Percentiles rank a stretch among this genome's conserved stretches.
Evolutionary conservation across 2,113 vertebrate species (phyloP).

Genomic region (Athene cunicularia): DNA sequence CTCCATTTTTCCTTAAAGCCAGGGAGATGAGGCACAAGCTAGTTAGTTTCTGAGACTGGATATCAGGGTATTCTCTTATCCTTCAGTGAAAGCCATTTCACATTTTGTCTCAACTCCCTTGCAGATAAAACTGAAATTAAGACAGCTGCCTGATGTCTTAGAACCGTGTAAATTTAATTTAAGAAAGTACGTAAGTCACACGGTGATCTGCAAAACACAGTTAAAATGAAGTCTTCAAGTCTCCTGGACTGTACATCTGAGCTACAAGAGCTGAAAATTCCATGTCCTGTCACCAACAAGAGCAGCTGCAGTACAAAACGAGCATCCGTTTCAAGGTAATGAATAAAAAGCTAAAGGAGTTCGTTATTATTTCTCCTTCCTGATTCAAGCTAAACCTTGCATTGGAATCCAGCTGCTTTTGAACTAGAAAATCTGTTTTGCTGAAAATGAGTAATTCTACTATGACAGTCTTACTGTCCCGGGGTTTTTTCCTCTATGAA

Average conservation of each 20-base stretch:
- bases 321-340: background rate
- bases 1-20: background rate
- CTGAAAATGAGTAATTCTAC: background rate
- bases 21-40: background rate
- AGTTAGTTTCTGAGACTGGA: background rate
- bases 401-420: background rate
- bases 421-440: background rate
- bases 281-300: background rate
- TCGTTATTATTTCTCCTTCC: background rate
- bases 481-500: background rate
- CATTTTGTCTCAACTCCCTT: background rate
- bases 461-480: background rate
- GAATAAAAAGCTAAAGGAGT: background rate
- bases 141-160: background rate
- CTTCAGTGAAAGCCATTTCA: background rate
- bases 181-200: background rate
- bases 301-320: background rate
- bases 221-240: background rate
- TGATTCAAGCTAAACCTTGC: background rate
- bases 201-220: background rate
- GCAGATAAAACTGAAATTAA: background rate
- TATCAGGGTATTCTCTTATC: background rate
- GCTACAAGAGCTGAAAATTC: background rate
- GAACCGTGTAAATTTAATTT: background rate
- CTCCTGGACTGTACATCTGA: background rate